These are phyloP conservation scores for Agriopis aurantiaria DNA, from an alignment of 2,888 invertebrate genomes.

Conservation along the genomic window DNA sequence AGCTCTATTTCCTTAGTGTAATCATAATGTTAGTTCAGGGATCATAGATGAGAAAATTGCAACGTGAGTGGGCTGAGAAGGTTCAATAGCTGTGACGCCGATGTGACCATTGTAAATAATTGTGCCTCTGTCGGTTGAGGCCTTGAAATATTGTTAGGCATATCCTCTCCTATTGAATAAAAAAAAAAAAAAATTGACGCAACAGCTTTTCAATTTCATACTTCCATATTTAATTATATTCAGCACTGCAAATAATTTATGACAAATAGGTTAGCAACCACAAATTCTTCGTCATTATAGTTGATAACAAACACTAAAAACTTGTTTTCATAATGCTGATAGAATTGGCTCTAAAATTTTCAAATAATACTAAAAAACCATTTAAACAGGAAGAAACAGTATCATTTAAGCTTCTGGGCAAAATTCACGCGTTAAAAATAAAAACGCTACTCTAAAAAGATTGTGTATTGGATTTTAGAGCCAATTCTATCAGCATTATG, in stretches of 20 bases:
- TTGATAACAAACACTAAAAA: too few relatives aligned
- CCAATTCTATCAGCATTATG: conserved; percentile 10
- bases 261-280: neutral
- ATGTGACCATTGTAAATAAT: conserved; percentile 43
- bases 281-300: too few relatives aligned
- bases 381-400: too few relatives aligned
- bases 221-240: neutral
- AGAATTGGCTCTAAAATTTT: too few relatives aligned
- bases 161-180: conserved; percentile 3
- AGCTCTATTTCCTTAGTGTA: conserved; percentile 24
- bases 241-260: neutral
- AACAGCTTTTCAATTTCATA: neutral
- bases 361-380: too few relatives aligned
- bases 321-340: too few relatives aligned
- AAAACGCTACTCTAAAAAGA: too few relatives aligned
- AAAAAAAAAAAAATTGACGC: too few relatives aligned
- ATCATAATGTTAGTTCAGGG: conserved; percentile 14
- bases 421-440: too few relatives aligned
- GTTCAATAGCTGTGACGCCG: conserved; percentile 66
- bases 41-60: conserved; percentile 55
- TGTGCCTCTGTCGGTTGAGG: conserved; percentile 32
- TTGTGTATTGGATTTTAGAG: neutral
- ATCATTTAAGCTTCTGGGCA: too few relatives aligned
- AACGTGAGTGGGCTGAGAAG: conserved; percentile 52
- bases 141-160: conserved; percentile 51